Evolutionary conservation across 1,140 invertebrate species (phyloP).

Genomic region (Contarinia nasturtii): DNA sequence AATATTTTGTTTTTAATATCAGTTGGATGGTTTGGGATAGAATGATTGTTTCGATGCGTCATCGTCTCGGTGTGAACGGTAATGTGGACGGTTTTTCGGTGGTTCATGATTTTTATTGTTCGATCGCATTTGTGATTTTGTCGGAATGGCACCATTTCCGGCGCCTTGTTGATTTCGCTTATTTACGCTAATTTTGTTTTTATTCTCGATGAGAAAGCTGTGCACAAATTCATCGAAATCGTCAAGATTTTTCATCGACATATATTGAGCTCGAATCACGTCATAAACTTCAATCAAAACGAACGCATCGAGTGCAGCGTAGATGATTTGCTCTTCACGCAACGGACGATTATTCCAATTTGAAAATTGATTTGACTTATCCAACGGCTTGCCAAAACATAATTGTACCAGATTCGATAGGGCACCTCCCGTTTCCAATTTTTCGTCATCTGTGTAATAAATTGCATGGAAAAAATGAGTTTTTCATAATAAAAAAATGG

Average conservation of each 20-base stretch:
- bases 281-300: slow-evolving; percentile 56
- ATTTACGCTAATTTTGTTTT: slow-evolving; percentile 1
- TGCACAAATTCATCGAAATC: slow-evolving; percentile 32
- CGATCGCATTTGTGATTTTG: no score
- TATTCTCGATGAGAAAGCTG: slow-evolving; percentile 23
- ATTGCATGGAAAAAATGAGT: no score
- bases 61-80: no score
- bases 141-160: no score
- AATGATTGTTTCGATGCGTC: no score
- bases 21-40: no score
- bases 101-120: no score
- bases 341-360: slow-evolving; percentile 68
- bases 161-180: no score
- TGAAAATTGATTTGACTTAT: slow-evolving; percentile 68
- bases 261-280: slow-evolving; percentile 21
- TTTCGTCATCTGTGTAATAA: no score
- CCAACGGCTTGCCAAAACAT: slow-evolving; percentile 47
- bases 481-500: no score
- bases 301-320: slow-evolving; percentile 62
- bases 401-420: slow-evolving; percentile 45
- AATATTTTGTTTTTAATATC: no score
- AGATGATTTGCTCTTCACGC: slow-evolving; percentile 46
- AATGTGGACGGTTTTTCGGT: no score
- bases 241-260: slow-evolving; percentile 22
- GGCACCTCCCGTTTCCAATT: slow-evolving; percentile 1